Conservation (phyloP, 2,113 vertebrate genomes). For the Pachypanchax playfairii region DNA sequence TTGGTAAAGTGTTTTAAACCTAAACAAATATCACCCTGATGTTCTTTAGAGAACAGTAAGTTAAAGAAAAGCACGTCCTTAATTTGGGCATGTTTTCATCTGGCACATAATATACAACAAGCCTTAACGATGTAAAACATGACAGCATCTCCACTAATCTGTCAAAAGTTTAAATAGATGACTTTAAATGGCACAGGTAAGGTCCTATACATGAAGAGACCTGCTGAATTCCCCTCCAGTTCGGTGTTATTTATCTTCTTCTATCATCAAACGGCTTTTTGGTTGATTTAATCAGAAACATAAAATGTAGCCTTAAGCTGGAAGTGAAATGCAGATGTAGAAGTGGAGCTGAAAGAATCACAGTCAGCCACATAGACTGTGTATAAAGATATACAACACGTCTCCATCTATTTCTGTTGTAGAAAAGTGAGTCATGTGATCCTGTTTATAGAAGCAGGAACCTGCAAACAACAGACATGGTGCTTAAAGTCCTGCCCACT, state of each 20-base stretch:
- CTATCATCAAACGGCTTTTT: no score
- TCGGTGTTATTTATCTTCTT: not conserved
- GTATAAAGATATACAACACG: no score
- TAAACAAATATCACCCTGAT: slow-evolving; percentile 15
- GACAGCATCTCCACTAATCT: not conserved
- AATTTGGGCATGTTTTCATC: slow-evolving; percentile 4
- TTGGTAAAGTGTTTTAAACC: slow-evolving; percentile 23
- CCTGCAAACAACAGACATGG: no score
- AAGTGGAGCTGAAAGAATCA: no score
- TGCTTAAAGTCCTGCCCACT: no score
- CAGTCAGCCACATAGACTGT: no score
- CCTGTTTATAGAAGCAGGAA: no score
- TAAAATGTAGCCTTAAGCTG: slow-evolving; percentile 4
- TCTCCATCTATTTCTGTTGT: no score
- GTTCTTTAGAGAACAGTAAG: not conserved
- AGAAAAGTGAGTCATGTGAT: no score
- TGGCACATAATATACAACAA: not conserved
- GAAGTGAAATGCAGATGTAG: no score
- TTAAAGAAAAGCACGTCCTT: not conserved
- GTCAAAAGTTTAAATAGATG: not conserved
- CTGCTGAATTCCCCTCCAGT: not conserved
- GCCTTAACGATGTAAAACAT: no score
- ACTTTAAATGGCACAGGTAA: not conserved
- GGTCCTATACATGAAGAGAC: not conserved
- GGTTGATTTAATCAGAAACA: not conserved